These are phyloP conservation scores for Mormoops blainvillei DNA, from an alignment of 2,113 vertebrate species.

Conservation along the genomic window DNA sequence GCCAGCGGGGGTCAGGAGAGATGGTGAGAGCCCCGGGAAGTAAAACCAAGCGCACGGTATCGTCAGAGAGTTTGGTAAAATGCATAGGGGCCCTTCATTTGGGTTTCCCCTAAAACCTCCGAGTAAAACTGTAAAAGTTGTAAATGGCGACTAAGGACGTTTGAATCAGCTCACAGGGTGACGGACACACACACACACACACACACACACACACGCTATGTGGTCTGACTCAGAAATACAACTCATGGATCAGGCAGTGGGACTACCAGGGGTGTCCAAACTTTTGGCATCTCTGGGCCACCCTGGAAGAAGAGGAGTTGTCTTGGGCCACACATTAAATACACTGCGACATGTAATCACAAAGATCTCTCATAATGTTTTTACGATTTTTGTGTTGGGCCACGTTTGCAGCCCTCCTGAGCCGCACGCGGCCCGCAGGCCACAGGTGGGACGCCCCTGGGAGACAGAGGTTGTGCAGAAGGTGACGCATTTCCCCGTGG, in stretches of 20 bases:
- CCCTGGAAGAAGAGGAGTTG: too few relatives aligned
- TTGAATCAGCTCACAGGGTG: background rate
- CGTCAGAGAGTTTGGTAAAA: background rate
- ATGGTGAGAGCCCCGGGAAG: background rate
- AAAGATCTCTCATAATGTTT: too few relatives aligned
- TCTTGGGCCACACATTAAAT: too few relatives aligned
- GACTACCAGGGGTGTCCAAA: too few relatives aligned
- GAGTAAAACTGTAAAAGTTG: background rate
- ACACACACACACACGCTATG: accelerated
- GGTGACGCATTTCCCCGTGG: background rate
- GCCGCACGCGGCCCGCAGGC: too few relatives aligned
- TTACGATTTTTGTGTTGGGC: too few relatives aligned
- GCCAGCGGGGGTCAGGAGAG: background rate
- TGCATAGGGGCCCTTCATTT: background rate
- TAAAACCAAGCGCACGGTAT: background rate
- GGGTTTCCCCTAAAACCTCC: background rate
- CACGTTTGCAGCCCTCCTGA: too few relatives aligned
- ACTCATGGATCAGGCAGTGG: background rate
- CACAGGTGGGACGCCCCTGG: too few relatives aligned
- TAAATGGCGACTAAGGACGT: background rate
- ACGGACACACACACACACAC: background rate
- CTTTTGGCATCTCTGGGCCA: too few relatives aligned
- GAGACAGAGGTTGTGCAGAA: background rate
- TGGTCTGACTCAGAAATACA: background rate
- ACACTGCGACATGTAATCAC: too few relatives aligned